Percentiles rank a stretch among this genome's conserved stretches.
phyloP scores from a whole-genome alignment of 2,888 invertebrate species.

The Phortica magna region DNA sequence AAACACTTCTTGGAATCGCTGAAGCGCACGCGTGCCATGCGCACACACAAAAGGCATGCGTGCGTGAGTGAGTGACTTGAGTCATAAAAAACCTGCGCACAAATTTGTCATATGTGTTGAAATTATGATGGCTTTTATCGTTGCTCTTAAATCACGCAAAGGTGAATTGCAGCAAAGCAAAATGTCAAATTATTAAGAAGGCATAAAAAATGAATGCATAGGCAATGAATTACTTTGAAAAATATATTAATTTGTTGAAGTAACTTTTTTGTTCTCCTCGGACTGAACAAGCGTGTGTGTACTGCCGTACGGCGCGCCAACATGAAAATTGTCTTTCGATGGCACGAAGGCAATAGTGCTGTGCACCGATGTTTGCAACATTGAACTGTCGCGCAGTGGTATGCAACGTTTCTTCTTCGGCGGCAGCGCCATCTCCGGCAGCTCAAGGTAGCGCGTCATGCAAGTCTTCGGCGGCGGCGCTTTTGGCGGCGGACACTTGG shows the following conservation, averaged over 20 bases:
- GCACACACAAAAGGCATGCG: neutral
- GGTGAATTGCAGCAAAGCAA: conserved; percentile 58
- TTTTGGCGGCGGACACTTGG: conserved; percentile 30
- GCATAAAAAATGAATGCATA: conserved; percentile 50
- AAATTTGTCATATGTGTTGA: conserved; percentile 19
- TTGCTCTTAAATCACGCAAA: conserved; percentile 56
- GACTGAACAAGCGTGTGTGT: too few species aligned
- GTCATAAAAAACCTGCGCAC: neutral
- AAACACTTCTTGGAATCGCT: conserved; percentile 6
- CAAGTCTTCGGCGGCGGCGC: neutral
- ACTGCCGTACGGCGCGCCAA: too few species aligned
- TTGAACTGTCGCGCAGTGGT: too few species aligned
- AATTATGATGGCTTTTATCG: conserved; percentile 45
- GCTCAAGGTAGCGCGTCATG: neutral
- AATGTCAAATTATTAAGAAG: conserved; percentile 60
- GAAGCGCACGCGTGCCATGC: conserved; percentile 25
- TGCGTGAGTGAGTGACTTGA: neutral
- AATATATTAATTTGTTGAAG: neutral
- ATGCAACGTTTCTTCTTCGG: too few species aligned
- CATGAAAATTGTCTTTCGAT: too few species aligned
- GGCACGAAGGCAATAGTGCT: neutral
- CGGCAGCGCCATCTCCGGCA: neutral
- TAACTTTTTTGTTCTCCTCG: too few species aligned
- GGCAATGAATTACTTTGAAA: conserved; percentile 7
- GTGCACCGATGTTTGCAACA: neutral